Conservation (phyloP, 2,113 vertebrate genomes). For the Oreochromis niloticus region DNA sequence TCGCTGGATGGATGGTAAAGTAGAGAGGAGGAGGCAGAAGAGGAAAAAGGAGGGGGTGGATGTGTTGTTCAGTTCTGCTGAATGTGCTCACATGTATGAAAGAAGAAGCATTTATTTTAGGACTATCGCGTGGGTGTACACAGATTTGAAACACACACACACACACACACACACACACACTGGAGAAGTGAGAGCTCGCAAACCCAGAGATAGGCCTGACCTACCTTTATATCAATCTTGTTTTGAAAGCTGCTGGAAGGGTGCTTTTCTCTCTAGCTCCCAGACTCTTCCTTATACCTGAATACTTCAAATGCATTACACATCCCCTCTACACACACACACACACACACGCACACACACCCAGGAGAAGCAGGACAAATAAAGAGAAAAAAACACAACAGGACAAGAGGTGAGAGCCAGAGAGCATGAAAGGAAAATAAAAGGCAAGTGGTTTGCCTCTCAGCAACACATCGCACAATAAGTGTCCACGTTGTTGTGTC, state of each 20-base stretch:
- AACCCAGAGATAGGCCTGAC: slow-evolving; percentile 46
- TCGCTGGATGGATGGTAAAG: slow-evolving; percentile 28
- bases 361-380: slow-evolving; percentile 1
- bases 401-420: neutral
- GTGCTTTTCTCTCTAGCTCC: slow-evolving; percentile 21
- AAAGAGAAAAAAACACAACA: neutral
- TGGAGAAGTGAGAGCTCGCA: slow-evolving; percentile 23
- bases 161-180: slow-evolving; percentile 11
- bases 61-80: slow-evolving; percentile 56
- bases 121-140: slow-evolving; percentile 58
- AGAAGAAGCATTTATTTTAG: slow-evolving; percentile 69
- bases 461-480: slow-evolving; percentile 17
- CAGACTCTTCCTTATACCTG: slow-evolving; percentile 12
- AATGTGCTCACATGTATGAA: slow-evolving; percentile 68
- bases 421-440: neutral
- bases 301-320: slow-evolving; percentile 21
- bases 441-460: neutral
- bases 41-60: slow-evolving; percentile 42
- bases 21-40: slow-evolving; percentile 30
- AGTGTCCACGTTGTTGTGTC: slow-evolving; percentile 50
- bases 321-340: neutral
- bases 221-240: slow-evolving; percentile 57
- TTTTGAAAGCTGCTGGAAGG: slow-evolving; percentile 47
- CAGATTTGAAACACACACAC: slow-evolving; percentile 44
- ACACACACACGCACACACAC: neutral